These are phyloP conservation scores for Drosophila rhopaloa DNA, from an alignment of 1,140 invertebrate genomes.

Conservation along the genomic window DNA sequence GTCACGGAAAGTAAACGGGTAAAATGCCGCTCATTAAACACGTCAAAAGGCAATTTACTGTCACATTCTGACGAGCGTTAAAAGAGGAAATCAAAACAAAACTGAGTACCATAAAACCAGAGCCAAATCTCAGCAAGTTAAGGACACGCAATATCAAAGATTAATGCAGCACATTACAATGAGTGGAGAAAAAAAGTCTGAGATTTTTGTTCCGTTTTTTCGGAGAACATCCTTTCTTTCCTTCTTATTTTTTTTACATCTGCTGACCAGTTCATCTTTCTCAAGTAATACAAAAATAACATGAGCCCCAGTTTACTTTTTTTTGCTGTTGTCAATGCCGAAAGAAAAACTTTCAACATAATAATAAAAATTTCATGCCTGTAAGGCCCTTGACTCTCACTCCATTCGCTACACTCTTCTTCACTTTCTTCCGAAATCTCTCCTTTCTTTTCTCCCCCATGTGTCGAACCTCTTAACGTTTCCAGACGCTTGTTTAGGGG, in stretches of 20 bases:
- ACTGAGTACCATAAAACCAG: conserved; percentile 13
- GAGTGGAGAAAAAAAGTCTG: conserved; percentile 13
- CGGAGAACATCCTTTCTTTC: conserved; percentile 10
- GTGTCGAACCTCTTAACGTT: conserved; percentile 30
- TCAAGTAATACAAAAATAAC: conserved; percentile 58
- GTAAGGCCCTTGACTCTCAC: conserved; percentile 13
- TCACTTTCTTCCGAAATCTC: neutral
- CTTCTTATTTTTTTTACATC: conserved; percentile 13
- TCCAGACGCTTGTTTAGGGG: conserved; percentile 27
- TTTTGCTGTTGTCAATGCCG: conserved; percentile 9
- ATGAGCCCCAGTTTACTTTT: conserved; percentile 18
- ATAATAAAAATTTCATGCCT: conserved; percentile 80
- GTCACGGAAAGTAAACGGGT: conserved; percentile 24
- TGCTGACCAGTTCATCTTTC: conserved; percentile 73
- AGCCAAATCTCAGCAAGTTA: conserved; percentile 42
- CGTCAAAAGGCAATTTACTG: conserved; percentile 80
- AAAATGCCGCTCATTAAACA: conserved; percentile 69
- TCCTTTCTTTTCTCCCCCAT: neutral
- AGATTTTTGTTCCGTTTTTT: conserved; percentile 40
- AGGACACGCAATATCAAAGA: conserved; percentile 71
- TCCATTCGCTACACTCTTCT: conserved; percentile 1
- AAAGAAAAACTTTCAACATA: conserved; percentile 68
- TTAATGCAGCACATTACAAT: conserved; percentile 76
- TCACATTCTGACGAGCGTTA: conserved; percentile 70
- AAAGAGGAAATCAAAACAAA: conserved; percentile 39